These are phyloP conservation scores for Podarcis muralis DNA, from an alignment of 2,113 vertebrate genomes.

Conservation along the genomic window DNA sequence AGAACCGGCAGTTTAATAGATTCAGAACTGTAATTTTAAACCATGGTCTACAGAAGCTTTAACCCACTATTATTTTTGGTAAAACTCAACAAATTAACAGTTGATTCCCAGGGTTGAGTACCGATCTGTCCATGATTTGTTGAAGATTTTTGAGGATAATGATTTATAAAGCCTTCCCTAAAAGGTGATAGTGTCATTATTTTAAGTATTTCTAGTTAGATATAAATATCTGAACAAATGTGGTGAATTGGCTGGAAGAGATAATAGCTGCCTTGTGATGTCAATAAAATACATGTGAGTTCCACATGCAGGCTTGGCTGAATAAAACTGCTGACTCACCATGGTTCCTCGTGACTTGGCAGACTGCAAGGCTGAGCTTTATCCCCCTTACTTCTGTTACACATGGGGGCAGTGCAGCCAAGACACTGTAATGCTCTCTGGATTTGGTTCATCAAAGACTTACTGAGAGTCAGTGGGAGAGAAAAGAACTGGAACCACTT, in stretches of 20 bases:
- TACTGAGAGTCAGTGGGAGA: constrained; percentile 14
- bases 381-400: neutral
- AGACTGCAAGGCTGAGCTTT: constrained; percentile 1
- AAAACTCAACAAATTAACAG: neutral
- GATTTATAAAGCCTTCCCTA: neutral
- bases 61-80: neutral
- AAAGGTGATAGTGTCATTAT: neutral
- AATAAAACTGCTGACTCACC: neutral
- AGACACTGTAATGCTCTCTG: neutral
- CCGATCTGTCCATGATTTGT: neutral
- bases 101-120: neutral
- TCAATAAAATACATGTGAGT: fast-evolving
- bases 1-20: neutral
- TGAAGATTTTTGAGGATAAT: neutral
- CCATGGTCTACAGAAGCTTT: neutral
- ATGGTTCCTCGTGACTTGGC: neutral
- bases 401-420: fast-evolving
- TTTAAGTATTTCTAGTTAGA: neutral
- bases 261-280: neutral
- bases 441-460: neutral
- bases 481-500: neutral
- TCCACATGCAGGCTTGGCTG: neutral
- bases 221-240: neutral
- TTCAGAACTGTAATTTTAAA: neutral
- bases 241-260: neutral